Conservation (phyloP, 2,888 invertebrate species). For the Toxonevra muliebris region DNA sequence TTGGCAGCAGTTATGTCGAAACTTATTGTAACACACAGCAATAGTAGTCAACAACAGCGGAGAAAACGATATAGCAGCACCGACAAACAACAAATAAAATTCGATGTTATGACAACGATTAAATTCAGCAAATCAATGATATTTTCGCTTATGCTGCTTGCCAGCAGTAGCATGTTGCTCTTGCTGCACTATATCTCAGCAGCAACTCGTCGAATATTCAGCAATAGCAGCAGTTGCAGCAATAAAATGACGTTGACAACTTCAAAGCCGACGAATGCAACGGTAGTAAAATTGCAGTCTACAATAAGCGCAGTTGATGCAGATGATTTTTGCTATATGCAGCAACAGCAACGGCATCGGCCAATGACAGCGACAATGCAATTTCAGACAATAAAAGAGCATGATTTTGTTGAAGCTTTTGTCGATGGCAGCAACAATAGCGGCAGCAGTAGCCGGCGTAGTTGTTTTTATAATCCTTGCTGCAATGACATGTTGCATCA, state of each 20-base stretch:
- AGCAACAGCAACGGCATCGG: not conserved
- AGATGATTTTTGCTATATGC: not conserved
- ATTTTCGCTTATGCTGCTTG: too few species aligned
- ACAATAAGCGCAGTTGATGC: too few species aligned
- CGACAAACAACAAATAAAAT: slow-evolving; percentile 17
- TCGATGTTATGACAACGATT: slow-evolving; percentile 6
- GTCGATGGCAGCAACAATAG: slow-evolving; percentile 16
- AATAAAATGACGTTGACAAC: slow-evolving; percentile 9
- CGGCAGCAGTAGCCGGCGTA: slow-evolving; percentile 1
- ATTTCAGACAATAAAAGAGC: not conserved
- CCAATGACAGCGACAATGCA: slow-evolving; percentile 18
- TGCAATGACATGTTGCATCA: slow-evolving; percentile 11
- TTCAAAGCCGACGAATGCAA: too few species aligned
- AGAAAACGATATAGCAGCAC: slow-evolving; percentile 20
- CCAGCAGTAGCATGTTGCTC: too few species aligned
- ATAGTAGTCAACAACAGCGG: too few species aligned
- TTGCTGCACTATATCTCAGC: too few species aligned
- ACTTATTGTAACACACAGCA: slow-evolving; percentile 12
- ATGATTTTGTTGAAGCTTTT: slow-evolving; percentile 7
- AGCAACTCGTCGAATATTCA: not conserved
- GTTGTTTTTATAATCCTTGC: not conserved
- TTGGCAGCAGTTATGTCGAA: slow-evolving; percentile 27
- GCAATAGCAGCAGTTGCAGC: slow-evolving; percentile 8
- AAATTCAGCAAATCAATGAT: too few species aligned
- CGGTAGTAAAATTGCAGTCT: too few species aligned